Conservation (phyloP, 1,140 invertebrate genomes). For the Halesus radiatus region DNA sequence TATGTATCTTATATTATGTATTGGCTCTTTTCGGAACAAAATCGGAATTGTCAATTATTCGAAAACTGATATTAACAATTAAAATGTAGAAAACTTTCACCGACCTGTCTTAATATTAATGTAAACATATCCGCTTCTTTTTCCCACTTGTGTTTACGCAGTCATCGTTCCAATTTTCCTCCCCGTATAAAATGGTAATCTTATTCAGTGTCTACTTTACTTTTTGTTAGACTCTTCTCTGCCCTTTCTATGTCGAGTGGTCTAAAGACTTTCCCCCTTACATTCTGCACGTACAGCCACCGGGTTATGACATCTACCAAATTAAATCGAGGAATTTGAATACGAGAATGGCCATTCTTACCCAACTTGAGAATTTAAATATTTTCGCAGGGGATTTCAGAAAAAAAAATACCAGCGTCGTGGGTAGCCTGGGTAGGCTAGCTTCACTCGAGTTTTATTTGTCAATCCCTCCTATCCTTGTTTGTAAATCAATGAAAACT, state of each 20-base stretch:
- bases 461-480: no score
- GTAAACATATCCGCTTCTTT: slow-evolving; percentile 24
- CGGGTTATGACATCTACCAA: background rate
- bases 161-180: slow-evolving; percentile 34
- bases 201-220: slow-evolving; percentile 21
- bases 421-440: no score
- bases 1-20: no score
- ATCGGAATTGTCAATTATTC: no score
- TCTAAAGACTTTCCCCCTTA: background rate
- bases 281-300: slow-evolving; percentile 9
- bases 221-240: slow-evolving; percentile 24
- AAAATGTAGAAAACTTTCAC: background rate
- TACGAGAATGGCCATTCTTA: slow-evolving; percentile 3
- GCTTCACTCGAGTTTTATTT: no score
- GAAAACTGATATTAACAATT: no score
- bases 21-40: no score
- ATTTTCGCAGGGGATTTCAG: background rate
- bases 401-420: no score
- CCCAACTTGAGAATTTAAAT: slow-evolving; percentile 5
- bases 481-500: no score
- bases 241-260: slow-evolving; percentile 2
- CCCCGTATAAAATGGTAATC: slow-evolving; percentile 36
- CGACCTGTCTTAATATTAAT: slow-evolving; percentile 15
- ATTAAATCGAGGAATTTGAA: slow-evolving; percentile 34
- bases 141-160: slow-evolving; percentile 10